Conservation (phyloP, 2,113 vertebrate genomes). For the Hippocampus barbouri region DNA sequence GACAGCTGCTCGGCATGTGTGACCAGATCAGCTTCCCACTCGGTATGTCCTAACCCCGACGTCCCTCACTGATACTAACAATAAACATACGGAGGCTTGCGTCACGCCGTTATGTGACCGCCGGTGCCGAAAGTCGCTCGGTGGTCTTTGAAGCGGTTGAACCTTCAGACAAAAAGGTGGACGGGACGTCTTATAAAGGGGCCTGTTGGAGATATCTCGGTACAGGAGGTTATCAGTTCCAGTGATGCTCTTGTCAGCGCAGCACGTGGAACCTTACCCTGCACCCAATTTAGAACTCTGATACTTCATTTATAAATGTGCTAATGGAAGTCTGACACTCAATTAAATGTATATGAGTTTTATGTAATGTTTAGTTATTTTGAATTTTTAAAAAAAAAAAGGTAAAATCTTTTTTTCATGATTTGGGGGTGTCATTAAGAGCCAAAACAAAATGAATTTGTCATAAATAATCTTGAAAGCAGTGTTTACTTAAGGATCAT, state of each 20-base stretch:
- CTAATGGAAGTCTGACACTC: no score
- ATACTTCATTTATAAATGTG: no score
- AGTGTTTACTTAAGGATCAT: no score
- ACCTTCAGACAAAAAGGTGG: neutral
- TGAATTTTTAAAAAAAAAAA: no score
- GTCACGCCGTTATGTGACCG: conserved; percentile 23
- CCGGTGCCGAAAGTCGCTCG: neutral
- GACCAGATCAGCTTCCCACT: conserved; percentile 96
- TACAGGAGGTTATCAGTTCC: neutral
- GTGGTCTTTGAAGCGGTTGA: neutral
- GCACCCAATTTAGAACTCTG: no score
- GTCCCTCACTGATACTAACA: conserved; percentile 12
- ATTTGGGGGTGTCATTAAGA: no score
- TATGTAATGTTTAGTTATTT: no score
- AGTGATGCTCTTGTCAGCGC: neutral
- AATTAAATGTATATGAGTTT: no score
- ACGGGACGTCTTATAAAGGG: conserved; percentile 7
- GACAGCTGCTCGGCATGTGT: conserved; percentile 96
- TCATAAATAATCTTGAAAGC: no score
- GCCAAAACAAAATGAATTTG: no score
- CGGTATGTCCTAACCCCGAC: conserved; percentile 64
- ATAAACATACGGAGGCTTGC: conserved; percentile 25
- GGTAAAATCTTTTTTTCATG: no score
- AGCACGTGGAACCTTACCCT: no score
- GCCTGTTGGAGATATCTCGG: neutral